Percentiles rank a stretch among this genome's conserved stretches.
Evolutionary conservation across 1,140 invertebrate genomes (phyloP).

Genomic region (Drosophila ficusphila): DNA sequence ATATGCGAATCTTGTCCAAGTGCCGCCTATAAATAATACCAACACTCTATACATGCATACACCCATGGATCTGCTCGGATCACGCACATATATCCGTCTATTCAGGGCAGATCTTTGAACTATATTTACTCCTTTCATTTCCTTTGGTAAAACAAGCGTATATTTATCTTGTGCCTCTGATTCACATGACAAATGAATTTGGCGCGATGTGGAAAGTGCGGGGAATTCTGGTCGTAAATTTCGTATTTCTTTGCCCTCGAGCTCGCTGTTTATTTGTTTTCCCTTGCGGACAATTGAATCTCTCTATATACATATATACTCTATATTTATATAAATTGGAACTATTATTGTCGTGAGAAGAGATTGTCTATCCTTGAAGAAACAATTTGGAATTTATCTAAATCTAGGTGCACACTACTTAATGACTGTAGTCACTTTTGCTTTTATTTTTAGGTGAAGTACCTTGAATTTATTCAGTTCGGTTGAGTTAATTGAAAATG

Average conservation of each 20-base stretch:
- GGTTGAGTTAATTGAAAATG: constrained; percentile 1
- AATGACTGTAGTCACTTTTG: too few relatives aligned
- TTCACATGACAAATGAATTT: constrained; percentile 1
- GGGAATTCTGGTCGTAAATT: constrained; percentile 17
- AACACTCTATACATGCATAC: constrained; percentile 11
- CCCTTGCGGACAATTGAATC: not conserved
- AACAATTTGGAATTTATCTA: not conserved
- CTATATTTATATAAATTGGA: not conserved
- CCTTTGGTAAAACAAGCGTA: constrained; percentile 33
- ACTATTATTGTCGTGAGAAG: not conserved
- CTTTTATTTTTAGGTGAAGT: too few relatives aligned
- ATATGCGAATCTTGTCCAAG: constrained; percentile 56
- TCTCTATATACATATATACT: not conserved
- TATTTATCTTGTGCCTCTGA: constrained; percentile 11
- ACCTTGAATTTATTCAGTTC: not conserved
- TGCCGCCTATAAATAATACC: constrained; percentile 75
- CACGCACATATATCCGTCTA: constrained; percentile 29
- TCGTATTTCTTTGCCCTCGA: constrained; percentile 29
- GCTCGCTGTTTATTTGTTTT: constrained; percentile 1
- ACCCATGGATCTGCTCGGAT: not conserved
- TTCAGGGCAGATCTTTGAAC: constrained; percentile 54
- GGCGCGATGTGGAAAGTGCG: not conserved
- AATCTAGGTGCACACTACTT: too few relatives aligned
- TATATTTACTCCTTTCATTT: constrained; percentile 62
- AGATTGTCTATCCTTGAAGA: not conserved